These are phyloP conservation scores for Serilophus lunatus DNA, from an alignment of 2,113 vertebrate genomes.

Conservation along the genomic window DNA sequence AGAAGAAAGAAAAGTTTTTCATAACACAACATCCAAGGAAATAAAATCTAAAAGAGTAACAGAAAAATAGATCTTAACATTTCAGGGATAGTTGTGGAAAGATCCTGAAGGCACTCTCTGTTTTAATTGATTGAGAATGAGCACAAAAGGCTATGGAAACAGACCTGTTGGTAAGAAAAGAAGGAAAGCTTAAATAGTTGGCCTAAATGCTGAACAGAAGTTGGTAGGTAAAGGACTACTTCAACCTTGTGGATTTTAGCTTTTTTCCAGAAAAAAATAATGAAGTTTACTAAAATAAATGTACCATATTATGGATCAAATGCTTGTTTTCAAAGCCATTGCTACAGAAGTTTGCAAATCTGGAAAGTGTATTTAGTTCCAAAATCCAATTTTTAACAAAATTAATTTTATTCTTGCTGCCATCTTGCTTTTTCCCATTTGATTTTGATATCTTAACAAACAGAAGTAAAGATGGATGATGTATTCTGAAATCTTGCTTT, in stretches of 20 bases:
- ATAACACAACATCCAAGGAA: background rate
- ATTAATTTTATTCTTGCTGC: background rate
- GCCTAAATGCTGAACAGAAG: background rate
- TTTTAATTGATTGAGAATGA: background rate
- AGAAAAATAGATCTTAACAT: background rate
- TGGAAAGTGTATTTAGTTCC: background rate
- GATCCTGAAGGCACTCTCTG: background rate
- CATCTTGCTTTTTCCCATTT: background rate
- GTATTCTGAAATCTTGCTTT: background rate
- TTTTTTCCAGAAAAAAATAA: background rate
- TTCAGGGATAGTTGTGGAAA: background rate
- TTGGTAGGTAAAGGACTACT: background rate
- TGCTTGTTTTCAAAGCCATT: background rate
- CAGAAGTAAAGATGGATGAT: background rate
- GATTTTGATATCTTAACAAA: background rate
- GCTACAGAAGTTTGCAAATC: background rate
- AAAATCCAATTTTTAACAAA: background rate
- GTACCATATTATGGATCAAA: background rate
- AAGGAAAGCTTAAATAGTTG: background rate
- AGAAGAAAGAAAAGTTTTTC: background rate
- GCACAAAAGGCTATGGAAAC: background rate
- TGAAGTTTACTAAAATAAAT: background rate
- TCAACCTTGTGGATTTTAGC: background rate
- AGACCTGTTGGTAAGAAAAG: background rate
- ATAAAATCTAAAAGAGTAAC: background rate